Percentiles rank a stretch among this genome's conserved stretches.
These are phyloP conservation scores for Terrapene triunguis DNA, from an alignment of 2,113 vertebrate species.

Conservation along the genomic window DNA sequence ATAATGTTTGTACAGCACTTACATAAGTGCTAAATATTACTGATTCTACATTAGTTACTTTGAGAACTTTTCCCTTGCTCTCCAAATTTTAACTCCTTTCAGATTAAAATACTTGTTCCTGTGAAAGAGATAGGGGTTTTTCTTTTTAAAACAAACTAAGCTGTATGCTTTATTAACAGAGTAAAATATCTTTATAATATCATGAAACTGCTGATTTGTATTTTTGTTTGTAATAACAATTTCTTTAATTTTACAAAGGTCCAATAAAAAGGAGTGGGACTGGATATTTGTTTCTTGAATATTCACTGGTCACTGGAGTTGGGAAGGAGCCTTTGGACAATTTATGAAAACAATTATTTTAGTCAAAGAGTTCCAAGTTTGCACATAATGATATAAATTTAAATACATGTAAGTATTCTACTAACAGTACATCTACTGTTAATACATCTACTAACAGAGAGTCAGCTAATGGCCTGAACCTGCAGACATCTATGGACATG, in stretches of 20 bases:
- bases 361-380: background rate
- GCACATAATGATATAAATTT: background rate
- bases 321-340: accelerated
- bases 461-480: background rate
- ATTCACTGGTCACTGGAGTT: too few species aligned
- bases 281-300: too few species aligned
- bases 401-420: background rate
- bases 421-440: too few species aligned
- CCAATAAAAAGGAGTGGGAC: background rate
- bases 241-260: background rate
- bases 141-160: background rate
- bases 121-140: background rate
- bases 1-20: background rate
- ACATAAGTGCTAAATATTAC: accelerated
- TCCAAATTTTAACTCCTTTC: background rate
- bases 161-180: background rate
- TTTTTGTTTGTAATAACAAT: background rate
- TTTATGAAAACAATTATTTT: background rate
- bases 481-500: background rate
- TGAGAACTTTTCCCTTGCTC: background rate
- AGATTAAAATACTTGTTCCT: background rate
- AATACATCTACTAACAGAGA: background rate
- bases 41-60: background rate
- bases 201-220: background rate
- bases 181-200: background rate